phyloP scores from a whole-genome alignment of 2,888 invertebrate genomes.

The Drosophila cognata region DNA sequence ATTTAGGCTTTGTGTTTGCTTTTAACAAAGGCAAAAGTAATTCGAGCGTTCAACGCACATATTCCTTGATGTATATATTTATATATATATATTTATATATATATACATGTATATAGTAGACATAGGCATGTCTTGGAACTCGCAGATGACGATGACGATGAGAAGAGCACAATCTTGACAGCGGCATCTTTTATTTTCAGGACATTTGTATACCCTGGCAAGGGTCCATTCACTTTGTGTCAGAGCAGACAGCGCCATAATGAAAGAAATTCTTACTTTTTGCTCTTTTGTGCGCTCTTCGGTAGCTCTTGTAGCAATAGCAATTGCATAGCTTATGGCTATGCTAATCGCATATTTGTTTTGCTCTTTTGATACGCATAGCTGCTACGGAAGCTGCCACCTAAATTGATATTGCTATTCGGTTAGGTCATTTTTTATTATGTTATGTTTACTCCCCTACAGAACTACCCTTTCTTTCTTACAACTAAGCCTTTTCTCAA shows the following conservation, averaged over 20 bases:
- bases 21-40: slow-evolving; percentile 73
- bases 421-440: neutral
- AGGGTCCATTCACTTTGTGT: neutral
- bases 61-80: slow-evolving; percentile 53
- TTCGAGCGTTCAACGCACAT: slow-evolving; percentile 69
- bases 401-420: neutral
- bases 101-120: slow-evolving; percentile 37
- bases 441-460: accelerated
- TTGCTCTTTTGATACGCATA: neutral
- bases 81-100: slow-evolving; percentile 29
- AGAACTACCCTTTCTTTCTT: neutral
- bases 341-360: neutral
- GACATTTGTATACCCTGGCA: slow-evolving; percentile 2
- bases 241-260: neutral
- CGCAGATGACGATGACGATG: slow-evolving; percentile 19
- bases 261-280: neutral
- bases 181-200: slow-evolving; percentile 25
- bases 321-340: neutral
- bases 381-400: neutral
- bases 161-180: slow-evolving; percentile 39
- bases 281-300: neutral
- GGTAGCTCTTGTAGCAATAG: neutral
- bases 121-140: slow-evolving; percentile 29
- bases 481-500: too few relatives aligned
- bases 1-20: slow-evolving; percentile 64